phyloP scores from a whole-genome alignment of 2,113 vertebrate genomes.

The Epinephelus fuscoguttatus region DNA sequence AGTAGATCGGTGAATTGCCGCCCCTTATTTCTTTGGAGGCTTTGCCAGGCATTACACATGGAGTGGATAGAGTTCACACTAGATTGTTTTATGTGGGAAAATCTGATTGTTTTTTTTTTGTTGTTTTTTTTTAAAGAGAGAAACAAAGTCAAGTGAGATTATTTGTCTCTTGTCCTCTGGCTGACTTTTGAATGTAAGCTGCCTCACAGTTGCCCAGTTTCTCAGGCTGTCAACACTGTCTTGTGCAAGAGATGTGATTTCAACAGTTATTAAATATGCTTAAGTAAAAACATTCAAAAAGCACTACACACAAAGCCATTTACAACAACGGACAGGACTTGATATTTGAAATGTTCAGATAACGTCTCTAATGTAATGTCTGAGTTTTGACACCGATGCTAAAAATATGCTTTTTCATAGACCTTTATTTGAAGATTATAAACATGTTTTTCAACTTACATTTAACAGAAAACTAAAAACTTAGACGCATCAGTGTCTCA shows the following conservation, averaged over 20 bases:
- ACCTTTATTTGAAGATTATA: not conserved
- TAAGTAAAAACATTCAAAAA: not conserved
- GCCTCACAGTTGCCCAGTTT: not conserved
- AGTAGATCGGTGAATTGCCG: too few species aligned
- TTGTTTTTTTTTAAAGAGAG: not conserved
- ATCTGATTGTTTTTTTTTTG: not conserved
- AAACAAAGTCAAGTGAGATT: not conserved
- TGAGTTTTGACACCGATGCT: not conserved
- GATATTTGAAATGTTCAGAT: not conserved
- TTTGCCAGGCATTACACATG: too few species aligned
- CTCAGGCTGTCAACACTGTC: not conserved
- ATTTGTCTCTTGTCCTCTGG: not conserved
- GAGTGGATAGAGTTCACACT: not conserved
- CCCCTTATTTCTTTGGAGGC: too few species aligned
- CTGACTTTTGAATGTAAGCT: not conserved
- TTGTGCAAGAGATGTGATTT: not conserved
- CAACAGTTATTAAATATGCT: not conserved
- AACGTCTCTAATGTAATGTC: not conserved
- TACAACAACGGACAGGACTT: too few species aligned
- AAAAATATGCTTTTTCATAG: not conserved
- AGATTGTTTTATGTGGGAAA: not conserved
- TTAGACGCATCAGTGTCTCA: not conserved
- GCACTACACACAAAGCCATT: not conserved
- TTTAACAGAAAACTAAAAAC: not conserved
- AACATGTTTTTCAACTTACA: not conserved